Evolutionary conservation across 2,113 vertebrate species (phyloP).

Genomic region (Corvus moneduloides): DNA sequence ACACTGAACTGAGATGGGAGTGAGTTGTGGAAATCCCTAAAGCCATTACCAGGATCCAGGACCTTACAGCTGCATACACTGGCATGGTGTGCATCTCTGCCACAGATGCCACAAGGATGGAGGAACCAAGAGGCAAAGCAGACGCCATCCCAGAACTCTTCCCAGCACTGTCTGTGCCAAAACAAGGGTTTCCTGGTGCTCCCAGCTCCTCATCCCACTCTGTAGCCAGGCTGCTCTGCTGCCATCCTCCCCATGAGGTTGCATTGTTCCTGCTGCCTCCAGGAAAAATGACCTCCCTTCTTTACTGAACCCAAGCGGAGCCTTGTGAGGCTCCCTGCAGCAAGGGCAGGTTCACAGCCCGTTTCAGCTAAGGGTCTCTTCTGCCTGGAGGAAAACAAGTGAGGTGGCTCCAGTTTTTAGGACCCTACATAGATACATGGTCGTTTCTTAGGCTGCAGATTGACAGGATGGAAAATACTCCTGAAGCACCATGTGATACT

Average conservation of each 20-base stretch:
- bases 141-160: fast-evolving
- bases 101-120: background rate
- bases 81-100: background rate
- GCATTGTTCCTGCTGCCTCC: background rate
- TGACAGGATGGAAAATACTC: background rate
- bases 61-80: background rate
- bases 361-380: background rate
- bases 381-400: background rate
- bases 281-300: background rate
- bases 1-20: too few species aligned
- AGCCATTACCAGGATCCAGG: background rate
- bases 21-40: background rate
- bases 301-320: fast-evolving
- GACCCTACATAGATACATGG: background rate
- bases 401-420: background rate
- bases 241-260: background rate
- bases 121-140: background rate
- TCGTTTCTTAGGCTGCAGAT: background rate
- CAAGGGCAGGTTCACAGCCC: background rate
- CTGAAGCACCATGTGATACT: background rate
- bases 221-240: background rate
- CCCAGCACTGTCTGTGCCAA: fast-evolving
- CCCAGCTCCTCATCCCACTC: background rate
- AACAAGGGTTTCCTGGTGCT: background rate
- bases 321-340: background rate